Conservation (phyloP, 2,888 invertebrate genomes). For the Spilosoma lubricipeda region DNA sequence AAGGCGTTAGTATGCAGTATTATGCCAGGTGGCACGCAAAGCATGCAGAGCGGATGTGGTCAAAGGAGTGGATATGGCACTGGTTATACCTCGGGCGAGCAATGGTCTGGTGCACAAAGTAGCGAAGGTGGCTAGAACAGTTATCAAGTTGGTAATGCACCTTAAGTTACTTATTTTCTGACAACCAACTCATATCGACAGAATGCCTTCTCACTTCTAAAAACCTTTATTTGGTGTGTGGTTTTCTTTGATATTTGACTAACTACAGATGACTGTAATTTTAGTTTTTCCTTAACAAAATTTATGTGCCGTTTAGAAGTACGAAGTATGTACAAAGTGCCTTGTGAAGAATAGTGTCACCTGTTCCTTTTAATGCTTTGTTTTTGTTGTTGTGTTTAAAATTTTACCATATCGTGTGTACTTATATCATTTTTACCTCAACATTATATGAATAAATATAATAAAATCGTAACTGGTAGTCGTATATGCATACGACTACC, state of each 20-base stretch:
- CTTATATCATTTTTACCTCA: not conserved
- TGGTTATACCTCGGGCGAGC: conserved; percentile 14
- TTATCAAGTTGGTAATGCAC: conserved; percentile 6
- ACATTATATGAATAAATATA: not conserved
- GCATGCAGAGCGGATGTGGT: conserved; percentile 12
- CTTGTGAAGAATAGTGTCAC: not conserved
- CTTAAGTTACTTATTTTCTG: not conserved
- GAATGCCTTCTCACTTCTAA: no score
- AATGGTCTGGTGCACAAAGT: conserved; percentile 1
- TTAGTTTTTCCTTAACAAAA: no score
- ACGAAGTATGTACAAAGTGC: no score
- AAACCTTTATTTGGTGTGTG: no score
- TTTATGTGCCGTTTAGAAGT: not conserved
- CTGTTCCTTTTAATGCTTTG: not conserved
- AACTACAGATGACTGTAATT: no score
- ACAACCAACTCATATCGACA: not conserved
- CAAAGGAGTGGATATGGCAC: conserved; percentile 8
- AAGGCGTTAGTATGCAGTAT: not conserved
- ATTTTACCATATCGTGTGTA: not conserved
- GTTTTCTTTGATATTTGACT: no score
- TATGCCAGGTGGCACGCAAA: conserved; percentile 10
- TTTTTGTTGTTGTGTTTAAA: not conserved
- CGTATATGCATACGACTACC: no score
- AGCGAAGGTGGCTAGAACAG: conserved; percentile 26
- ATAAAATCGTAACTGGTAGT: no score